Percentiles rank a stretch among this genome's conserved stretches.
These are phyloP conservation scores for Sussaba pulchella DNA, from an alignment of 2,888 invertebrate genomes.

Conservation along the genomic window DNA sequence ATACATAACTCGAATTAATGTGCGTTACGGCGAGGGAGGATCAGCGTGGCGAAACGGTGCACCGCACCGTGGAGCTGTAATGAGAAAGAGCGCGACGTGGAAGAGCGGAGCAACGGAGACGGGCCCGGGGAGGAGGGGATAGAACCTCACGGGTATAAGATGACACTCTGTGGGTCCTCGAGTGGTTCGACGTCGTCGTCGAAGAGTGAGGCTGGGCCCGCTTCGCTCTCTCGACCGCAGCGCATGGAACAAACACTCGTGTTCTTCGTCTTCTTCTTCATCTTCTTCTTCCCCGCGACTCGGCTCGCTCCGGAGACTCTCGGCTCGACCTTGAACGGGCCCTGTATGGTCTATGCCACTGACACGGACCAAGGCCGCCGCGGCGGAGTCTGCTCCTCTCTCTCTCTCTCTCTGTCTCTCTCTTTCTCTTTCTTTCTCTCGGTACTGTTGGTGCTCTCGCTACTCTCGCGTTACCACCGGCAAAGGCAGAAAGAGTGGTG, in stretches of 20 bases:
- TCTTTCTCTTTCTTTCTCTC: constrained; percentile 28
- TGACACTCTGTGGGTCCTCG: constrained; percentile 77
- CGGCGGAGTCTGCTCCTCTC: constrained; percentile 56
- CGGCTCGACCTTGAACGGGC: constrained; percentile 84
- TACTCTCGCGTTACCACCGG: constrained; percentile 50
- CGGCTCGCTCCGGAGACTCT: constrained; percentile 72
- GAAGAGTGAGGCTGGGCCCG: constrained; percentile 52
- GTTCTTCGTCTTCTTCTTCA: constrained; percentile 41
- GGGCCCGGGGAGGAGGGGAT: constrained; percentile 18
- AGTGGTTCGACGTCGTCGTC: constrained; percentile 58
- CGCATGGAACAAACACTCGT: constrained; percentile 56
- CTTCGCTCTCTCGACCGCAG: constrained; percentile 57
- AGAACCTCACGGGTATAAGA: constrained; percentile 81
- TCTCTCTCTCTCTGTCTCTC: constrained; percentile 34
- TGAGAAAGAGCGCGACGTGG: no score
- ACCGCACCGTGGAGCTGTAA: constrained; percentile 3
- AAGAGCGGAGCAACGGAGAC: constrained; percentile 10
- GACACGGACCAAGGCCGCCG: constrained; percentile 84
- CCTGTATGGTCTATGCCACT: constrained; percentile 84
- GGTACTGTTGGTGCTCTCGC: constrained; percentile 42
- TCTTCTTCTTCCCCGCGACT: constrained; percentile 5
- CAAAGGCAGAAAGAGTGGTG: constrained; percentile 49
- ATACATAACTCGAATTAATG: constrained; percentile 78
- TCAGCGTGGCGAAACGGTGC: constrained; percentile 74
- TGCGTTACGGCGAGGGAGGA: constrained; percentile 74